Evolutionary conservation across 1,140 invertebrate species (phyloP).

Genomic region (Drosophila kanapiae): DNA sequence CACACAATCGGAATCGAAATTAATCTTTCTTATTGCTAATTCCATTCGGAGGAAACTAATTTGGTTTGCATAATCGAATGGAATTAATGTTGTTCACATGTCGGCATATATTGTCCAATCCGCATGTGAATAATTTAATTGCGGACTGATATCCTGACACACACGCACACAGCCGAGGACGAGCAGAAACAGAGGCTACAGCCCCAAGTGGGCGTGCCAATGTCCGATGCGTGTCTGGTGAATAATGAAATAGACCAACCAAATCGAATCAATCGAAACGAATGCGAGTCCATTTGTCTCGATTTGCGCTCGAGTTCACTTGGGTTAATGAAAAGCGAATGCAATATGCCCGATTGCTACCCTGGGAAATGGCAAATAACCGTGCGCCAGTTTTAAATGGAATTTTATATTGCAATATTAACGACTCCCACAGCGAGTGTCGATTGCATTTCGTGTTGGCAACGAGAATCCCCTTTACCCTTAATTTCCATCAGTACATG

Average conservation of each 20-base stretch:
- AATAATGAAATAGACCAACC: constrained; percentile 25
- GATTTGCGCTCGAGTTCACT: constrained; percentile 14
- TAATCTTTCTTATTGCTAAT: not conserved
- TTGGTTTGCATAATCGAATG: constrained; percentile 16
- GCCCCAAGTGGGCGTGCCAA: not conserved
- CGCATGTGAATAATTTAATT: constrained; percentile 32
- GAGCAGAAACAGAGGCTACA: not conserved
- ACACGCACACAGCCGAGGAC: not conserved
- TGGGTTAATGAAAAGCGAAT: constrained; percentile 24
- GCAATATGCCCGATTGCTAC: constrained; percentile 10
- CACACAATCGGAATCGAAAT: not conserved
- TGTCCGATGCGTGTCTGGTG: constrained; percentile 11
- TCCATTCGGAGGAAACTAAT: constrained; percentile 3
- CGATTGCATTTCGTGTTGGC: constrained; percentile 23
- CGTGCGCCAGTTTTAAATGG: constrained; percentile 19
- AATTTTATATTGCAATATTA: constrained; percentile 38
- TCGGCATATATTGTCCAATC: not conserved
- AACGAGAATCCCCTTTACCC: not conserved
- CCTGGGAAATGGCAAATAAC: constrained; percentile 8
- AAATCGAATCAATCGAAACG: constrained; percentile 16
- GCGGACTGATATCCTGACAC: constrained; percentile 12
- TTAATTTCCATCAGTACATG: not conserved
- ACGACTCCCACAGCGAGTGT: constrained; percentile 31
- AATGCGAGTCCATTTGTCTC: constrained; percentile 8
- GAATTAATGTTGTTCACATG: constrained; percentile 1